phyloP scores from a whole-genome alignment of 53 echinoderm and acorn worm genomes.

The Mesocentrotus franciscanus region DNA sequence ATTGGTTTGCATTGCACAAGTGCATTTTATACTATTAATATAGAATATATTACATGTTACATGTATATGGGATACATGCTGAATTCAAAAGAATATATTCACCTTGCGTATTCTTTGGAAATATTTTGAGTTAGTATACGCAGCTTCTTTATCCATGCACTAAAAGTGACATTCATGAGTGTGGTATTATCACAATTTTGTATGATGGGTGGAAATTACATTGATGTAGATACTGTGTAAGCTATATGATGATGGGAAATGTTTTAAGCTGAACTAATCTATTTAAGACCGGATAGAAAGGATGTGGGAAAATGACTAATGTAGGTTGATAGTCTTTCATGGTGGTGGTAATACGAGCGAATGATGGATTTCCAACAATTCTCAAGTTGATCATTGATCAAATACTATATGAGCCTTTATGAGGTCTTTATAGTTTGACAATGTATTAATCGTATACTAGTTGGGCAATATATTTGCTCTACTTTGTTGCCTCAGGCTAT shows the following conservation, averaged over 20 bases:
- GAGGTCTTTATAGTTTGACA: no score
- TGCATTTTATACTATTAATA: neutral
- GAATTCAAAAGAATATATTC: neutral
- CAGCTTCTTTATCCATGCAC: neutral
- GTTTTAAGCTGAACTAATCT: neutral
- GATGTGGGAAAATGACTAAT: neutral
- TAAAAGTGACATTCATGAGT: neutral
- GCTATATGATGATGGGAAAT: neutral
- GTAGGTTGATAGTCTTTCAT: neutral
- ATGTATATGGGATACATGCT: neutral
- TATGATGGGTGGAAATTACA: neutral
- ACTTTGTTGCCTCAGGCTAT: no score
- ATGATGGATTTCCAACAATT: neutral
- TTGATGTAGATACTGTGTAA: neutral
- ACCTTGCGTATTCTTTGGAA: neutral
- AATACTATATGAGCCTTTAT: no score
- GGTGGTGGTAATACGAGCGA: neutral
- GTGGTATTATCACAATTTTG: neutral
- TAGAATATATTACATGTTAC: neutral
- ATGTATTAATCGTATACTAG: no score
- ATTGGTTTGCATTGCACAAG: conserved; percentile 5
- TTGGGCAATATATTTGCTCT: no score
- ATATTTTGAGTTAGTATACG: neutral
- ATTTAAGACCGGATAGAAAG: neutral
- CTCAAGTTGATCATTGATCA: no score